phyloP scores from a whole-genome alignment of 1,140 invertebrate genomes.

The Drosophila pachea region DNA sequence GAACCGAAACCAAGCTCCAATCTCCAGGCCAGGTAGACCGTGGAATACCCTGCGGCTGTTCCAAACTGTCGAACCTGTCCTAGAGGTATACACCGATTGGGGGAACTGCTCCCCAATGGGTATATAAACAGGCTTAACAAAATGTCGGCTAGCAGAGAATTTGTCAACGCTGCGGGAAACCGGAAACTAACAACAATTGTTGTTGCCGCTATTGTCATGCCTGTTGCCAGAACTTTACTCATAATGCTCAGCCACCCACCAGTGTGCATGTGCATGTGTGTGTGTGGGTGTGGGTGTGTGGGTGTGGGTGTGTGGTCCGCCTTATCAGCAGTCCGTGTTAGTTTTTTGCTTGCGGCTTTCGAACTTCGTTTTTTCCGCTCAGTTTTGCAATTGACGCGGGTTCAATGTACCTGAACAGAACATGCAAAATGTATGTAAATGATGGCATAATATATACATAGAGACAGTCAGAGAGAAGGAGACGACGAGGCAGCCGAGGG shows the following conservation, averaged over 20 bases:
- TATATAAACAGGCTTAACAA: constrained; percentile 31
- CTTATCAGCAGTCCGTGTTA: constrained; percentile 26
- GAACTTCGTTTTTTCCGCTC: constrained; percentile 13
- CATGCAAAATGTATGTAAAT: constrained; percentile 77
- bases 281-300: constrained; percentile 8
- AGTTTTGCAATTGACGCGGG: constrained; percentile 58
- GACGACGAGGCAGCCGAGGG: background rate
- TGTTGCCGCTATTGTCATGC: constrained; percentile 46
- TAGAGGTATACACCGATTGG: background rate
- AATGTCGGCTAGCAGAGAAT: constrained; percentile 56
- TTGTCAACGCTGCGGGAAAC: constrained; percentile 69
- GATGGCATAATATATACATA: constrained; percentile 59
- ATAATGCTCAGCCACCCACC: background rate
- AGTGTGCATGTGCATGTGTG: constrained; percentile 5
- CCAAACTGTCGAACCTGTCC: background rate
- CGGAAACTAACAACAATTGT: constrained; percentile 76
- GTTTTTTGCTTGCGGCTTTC: constrained; percentile 35
- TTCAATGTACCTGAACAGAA: constrained; percentile 71
- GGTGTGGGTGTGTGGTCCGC: constrained; percentile 5
- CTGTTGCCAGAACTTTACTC: constrained; percentile 60
- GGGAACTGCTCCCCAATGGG: background rate
- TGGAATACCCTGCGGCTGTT: background rate
- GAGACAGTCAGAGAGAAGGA: constrained; percentile 2
- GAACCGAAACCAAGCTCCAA: constrained; percentile 5
- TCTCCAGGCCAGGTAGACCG: background rate